Percentiles rank a stretch among this genome's conserved stretches.
phyloP scores from a whole-genome alignment of 2,888 invertebrate species.

The Drosophila hawaiiensis region DNA sequence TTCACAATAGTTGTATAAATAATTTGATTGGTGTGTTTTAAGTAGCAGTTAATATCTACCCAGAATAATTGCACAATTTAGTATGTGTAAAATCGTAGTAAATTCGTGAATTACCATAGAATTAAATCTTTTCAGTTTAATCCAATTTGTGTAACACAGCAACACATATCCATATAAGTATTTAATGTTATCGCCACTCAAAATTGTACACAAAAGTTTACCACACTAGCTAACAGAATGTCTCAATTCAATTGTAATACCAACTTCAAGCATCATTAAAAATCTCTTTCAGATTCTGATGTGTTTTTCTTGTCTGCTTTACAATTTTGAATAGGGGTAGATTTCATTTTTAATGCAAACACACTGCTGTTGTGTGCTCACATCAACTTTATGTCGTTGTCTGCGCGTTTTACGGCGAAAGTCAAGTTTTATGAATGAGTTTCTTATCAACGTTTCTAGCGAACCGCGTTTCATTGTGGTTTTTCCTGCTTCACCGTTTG shows the following conservation, averaged over 20 bases:
- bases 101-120: not conserved
- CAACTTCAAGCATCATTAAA: not conserved
- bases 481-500: conserved; percentile 5
- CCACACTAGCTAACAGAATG: not conserved
- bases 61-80: not conserved
- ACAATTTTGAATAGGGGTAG: conserved; percentile 3
- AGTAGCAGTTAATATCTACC: not conserved
- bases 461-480: conserved; percentile 46
- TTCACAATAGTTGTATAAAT: not conserved
- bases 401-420: conserved; percentile 14
- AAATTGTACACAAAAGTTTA: not conserved
- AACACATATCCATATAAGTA: no score
- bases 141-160: no score
- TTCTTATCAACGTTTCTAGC: conserved; percentile 55
- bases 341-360: not conserved
- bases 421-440: conserved; percentile 64
- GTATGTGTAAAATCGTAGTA: not conserved
- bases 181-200: not conserved
- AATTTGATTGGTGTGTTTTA: not conserved
- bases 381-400: not conserved
- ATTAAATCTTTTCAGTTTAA: not conserved
- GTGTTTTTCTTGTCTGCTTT: not conserved
- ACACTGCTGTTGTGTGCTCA: not conserved
- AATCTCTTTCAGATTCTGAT: not conserved
- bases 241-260: not conserved